Base-by-base conservation (phyloP, 2,797 vertebrate genomes). In the Acestrorhynchus altus region DNA sequence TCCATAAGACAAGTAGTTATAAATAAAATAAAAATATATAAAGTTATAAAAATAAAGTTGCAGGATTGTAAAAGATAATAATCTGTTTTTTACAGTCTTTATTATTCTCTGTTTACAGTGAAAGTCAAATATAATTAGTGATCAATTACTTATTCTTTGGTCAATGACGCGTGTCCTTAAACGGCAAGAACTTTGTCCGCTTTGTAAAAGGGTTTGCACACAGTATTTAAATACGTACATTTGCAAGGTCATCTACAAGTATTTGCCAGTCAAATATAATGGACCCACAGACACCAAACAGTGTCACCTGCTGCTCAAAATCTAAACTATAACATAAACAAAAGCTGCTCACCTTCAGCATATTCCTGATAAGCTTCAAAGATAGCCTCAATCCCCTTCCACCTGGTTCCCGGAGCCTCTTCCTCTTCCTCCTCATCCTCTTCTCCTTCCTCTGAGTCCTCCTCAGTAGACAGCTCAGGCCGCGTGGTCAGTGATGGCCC, bases 331-430 rank as follows among this genome's bases (percentile, higher is more conserved):
- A n/a, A 9, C 24, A 4, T 22, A 35, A 47, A 57, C 12, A n/a
- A n/a, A n/a, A n/a, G 4, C 52, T 15, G 16, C 83, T 76, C 85
- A 99, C 97, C 97, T 94, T 99, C 98, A 86, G 96, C 91, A 61
- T 98, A 97, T 85, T 98, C 97, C 90, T 99, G 98, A 93, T 98
- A 98, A 73, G 97, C 97, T 92, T 98, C 97, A 87, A 98, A 96
- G 87, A 99, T 93, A 47, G 96, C 95, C 93, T 98, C 98, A 24
- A 99, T 98, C 83, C 98, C 98, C 83, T 96, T 96, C 98, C 98
- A 98, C 86, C 94, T 95, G 84, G 92, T 92, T 77, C 90, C 83
- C 60, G 94, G 92, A 77, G 86, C 84, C 11, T 94, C 94, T 0
- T 93, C 91, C 0, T 95, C 94, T 0, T 96, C 95, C 0, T 96